A percentile compares a stretch with the other conserved stretches of the same genome.
Conservation (phyloP, 2,888 invertebrate species). For the Trachelus troglodyta region DNA sequence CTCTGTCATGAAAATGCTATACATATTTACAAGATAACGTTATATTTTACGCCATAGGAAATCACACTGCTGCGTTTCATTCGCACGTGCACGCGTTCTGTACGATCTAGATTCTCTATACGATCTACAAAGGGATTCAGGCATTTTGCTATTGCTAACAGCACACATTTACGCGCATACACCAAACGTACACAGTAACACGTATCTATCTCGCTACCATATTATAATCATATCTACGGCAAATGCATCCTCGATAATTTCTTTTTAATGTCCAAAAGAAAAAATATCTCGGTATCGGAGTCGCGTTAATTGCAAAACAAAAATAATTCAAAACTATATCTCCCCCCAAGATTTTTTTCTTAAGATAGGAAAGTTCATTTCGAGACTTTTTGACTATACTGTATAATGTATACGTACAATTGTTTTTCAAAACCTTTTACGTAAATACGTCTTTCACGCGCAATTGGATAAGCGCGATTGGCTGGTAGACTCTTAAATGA, state of each 20-base stretch:
- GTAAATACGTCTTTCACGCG: neutral
- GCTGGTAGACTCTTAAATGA: neutral
- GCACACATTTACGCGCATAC: neutral
- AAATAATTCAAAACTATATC: neutral
- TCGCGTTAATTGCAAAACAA: neutral
- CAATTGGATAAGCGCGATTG: neutral
- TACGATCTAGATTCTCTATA: neutral
- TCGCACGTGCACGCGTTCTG: neutral
- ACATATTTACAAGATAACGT: constrained; percentile 34
- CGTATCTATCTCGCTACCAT: neutral
- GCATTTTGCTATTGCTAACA: neutral
- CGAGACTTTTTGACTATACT: neutral
- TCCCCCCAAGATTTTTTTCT: too few species aligned
- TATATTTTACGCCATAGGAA: neutral
- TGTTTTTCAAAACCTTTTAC: neutral
- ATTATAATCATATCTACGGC: neutral
- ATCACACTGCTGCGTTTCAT: neutral
- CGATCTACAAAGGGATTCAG: neutral
- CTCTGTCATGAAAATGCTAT: constrained; percentile 45
- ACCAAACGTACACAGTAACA: neutral
- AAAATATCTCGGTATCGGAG: neutral
- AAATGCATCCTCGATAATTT: neutral
- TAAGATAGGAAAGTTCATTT: too few species aligned
- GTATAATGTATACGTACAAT: neutral
- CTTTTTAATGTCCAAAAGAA: neutral